Evolutionary conservation across 2,113 vertebrate species (phyloP).

Genomic region (Sula dactylatra): DNA sequence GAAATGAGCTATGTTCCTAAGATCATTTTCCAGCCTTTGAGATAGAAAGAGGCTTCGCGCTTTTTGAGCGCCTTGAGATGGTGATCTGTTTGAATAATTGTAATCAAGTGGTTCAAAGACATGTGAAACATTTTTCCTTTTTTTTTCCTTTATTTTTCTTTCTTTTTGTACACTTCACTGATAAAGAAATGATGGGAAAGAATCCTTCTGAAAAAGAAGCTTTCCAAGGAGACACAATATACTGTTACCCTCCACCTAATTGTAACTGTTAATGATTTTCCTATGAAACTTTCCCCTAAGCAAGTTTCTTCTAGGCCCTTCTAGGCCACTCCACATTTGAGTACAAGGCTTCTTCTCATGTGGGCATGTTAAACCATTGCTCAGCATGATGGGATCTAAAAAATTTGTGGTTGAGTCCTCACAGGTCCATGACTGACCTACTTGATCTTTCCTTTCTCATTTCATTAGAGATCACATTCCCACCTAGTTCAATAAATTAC

Average conservation of each 20-base stretch:
- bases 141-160: too few species aligned
- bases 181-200: neutral
- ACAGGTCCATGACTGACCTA: neutral
- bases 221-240: neutral
- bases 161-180: neutral
- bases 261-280: neutral
- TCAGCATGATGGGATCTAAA: neutral
- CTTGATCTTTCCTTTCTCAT: neutral
- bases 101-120: neutral
- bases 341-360: neutral
- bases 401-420: neutral
- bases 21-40: neutral
- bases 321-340: neutral
- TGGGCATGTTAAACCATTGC: neutral
- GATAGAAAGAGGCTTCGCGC: neutral
- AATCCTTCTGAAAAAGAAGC: neutral
- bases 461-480: neutral
- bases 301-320: neutral
- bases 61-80: neutral
- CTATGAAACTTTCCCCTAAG: neutral
- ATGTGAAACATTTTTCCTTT: fast-evolving
- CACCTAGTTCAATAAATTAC: neutral
- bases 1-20: neutral
- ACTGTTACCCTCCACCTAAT: neutral
- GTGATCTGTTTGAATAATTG: neutral